A percentile compares a stretch with the other conserved stretches of the same genome.
Evolutionary conservation across 30 jellyfish, hydroid and myxozoan genomes (phyloP).

Genomic region (Nemopilema nomurai): DNA sequence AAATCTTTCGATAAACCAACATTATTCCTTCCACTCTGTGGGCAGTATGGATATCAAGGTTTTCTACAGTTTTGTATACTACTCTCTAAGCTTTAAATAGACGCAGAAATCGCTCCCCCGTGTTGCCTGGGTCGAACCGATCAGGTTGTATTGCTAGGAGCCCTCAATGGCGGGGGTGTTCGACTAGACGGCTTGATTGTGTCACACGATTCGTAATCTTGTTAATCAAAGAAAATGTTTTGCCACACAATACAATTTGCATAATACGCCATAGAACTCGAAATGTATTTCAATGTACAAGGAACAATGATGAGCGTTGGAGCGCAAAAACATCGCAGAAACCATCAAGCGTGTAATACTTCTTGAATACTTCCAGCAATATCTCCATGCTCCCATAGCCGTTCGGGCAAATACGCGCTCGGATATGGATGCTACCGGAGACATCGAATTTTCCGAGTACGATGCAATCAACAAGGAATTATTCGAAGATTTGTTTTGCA

Average conservation of each 20-base stretch:
- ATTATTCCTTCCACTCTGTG: neutral
- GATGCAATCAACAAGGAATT: conserved; percentile 45
- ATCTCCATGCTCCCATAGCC: neutral
- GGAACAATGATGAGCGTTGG: neutral
- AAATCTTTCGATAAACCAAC: neutral
- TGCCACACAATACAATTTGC: conserved; percentile 36
- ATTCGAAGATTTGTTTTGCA: conserved; percentile 34
- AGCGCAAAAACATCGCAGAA: neutral
- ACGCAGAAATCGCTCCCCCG: neutral
- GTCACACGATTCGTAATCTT: conserved; percentile 3
- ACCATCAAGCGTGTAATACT: neutral
- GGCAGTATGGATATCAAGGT: neutral
- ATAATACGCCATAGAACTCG: conserved; percentile 31
- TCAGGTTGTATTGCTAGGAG: neutral
- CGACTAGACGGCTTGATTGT: neutral
- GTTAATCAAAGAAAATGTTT: conserved; percentile 19
- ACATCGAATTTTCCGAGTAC: conserved; percentile 34
- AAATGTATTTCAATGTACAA: conserved; percentile 8
- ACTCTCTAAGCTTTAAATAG: neutral
- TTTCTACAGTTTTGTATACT: neutral
- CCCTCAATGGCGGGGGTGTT: neutral
- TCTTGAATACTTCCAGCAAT: neutral
- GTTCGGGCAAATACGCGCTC: neutral
- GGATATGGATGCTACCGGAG: conserved; percentile 44
- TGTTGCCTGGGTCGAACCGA: neutral